Evolutionary conservation across 1,140 invertebrate species (phyloP), one percentile per base, ranked within the genome.

Genomic region (Drosophila athabasca): DNA sequence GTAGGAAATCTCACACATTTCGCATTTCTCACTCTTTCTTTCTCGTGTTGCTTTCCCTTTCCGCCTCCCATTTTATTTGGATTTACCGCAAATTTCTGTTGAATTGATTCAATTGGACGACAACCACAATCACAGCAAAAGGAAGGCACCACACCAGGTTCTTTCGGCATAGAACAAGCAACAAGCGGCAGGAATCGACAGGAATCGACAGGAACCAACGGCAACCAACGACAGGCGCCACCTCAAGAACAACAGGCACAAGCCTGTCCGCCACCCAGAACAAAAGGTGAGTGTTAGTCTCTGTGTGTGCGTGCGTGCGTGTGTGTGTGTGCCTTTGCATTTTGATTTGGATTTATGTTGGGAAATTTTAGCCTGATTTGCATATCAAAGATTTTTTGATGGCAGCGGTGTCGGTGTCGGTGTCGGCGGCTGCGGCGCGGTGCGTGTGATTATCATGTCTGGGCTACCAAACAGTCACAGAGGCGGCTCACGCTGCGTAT

Each of bases 401-500:
- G 3, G 3, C 11, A 19, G 9, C n/a, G n/a, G n/a, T n/a, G n/a
- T 3, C 53, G 7, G 26, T 39, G 59, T 26, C 50, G 46, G 41
- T 29, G 31, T 8, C 31, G 43, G 41, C 39, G 31, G 31, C 35
- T 48, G 24, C 24, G 24, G 24, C 0, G 15, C 39, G 65, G 53
- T 62, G 52, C 44, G 45, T 69, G 48, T 62, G 79, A 78, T 82
- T 85, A 82, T 85, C 62, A 49, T 71, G 51, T 71, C 67, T 72
- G 79, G 69, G 50, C 41, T 4, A n/a, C 48, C 26, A 19, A 66
- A 39, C 49, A 66, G 39, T 46, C 45, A 39, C 35, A 39, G 46
- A 45, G 22, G 68, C 62, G 83, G 66, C 68, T 58, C 70, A 82
- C 75, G 53, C 58, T 65, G 83, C 82, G 82, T 87, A 83, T 87